Base-by-base conservation (phyloP, 2,797 vertebrate species). In the Sebastes melanostomus region DNA sequence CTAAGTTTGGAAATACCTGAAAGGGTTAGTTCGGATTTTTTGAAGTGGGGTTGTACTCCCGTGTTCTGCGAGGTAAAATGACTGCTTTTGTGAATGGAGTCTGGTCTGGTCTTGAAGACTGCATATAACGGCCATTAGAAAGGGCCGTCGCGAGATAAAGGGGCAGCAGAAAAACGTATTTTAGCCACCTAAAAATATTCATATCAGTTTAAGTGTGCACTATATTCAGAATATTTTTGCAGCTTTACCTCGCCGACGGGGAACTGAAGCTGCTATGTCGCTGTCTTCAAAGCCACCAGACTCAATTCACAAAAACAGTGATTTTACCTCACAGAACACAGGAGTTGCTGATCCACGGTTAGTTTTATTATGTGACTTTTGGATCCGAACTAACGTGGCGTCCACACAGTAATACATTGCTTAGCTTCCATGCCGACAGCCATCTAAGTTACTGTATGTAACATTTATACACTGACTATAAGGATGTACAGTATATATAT, bases 261-360 rank as follows among this genome's bases (percentile, higher is more conserved):
- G 8, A 52, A 20, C 8, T 52, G 20, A 52, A 52, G 50, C 8
- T 0, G 1, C 18, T 20, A n/a, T n/a, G 1, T 52, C 8, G 8
- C 8, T 42, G 38, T 42, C 38, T 42, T 42, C 14, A 42, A 42
- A 52, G 50, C 50, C 50, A 10, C 50, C 50, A 52, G 20, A n/a
- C 50, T 52, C 50, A 18, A 52, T 52, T 52, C 50, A 52, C 20
- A 52, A 0, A 52, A 52, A 52, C 50, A 10, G 18, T n/a, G 20
- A n/a, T 52, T n/a, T 52, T 10, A n/a, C 50, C 18, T n/a, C 50
- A 10, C 20, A n/a, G 50, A 20, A 20, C 50, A 52, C 1, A 3
- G 8, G 20, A n/a, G 50, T 9, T n/a, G 20, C 20, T 52, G 4
- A 20, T 52, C 50, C 2, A 52, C 42, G 1, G 16, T 2, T 46